Evolutionary conservation across 2,888 invertebrate genomes (phyloP), one percentile per base, ranked within the genome.

Genomic region (Meteorus cinctellus): DNA sequence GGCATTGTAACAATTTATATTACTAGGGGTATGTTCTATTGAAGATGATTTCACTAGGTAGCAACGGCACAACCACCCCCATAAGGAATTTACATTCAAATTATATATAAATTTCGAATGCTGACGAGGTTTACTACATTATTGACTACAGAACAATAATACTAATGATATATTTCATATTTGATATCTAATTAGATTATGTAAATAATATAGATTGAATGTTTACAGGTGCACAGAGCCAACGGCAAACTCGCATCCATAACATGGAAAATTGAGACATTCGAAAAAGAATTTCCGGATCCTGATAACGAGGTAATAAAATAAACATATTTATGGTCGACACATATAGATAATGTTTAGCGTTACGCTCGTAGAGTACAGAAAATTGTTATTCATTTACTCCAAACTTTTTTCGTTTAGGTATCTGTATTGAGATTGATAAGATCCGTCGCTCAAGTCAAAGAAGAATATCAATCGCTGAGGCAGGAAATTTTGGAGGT

Each of bases 401-500:
- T 45, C 48, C 24, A 59, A 69, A 31, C 68, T 6, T 16, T 75
- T 51, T 83, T 79, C 77, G 59, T 72, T 68, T 93, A 95, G 86
- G 91, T 94, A 78, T 94, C 94, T 84, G 94, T 96, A 68, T 91
- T 94, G 89, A 93, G 93, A 86, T 90, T 96, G 76, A 91, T 96
- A 77, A 93, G 94, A 86, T 94, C 95, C 29, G 95, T 96, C 78
- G 94, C 94, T 16, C 90, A 93, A 91, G 93, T 93, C 79, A 94
- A 94, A 82, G 94, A 94, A 79, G 96, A 96, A 89, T 96, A 96
- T 90, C 94, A 94, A 88, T 94, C 94, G 85, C 91, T 96, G 73
- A 92, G 95, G 48, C 94, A 94, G 86, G 95, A 96, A 90, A 92
- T 96, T 84, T 92, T 93, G 83, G 96, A 96, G 85, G 95, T 95